Evolutionary conservation across 1,140 invertebrate genomes (phyloP), one percentile per base, ranked within the genome.

Genomic region (Drosophila mojavensis): DNA sequence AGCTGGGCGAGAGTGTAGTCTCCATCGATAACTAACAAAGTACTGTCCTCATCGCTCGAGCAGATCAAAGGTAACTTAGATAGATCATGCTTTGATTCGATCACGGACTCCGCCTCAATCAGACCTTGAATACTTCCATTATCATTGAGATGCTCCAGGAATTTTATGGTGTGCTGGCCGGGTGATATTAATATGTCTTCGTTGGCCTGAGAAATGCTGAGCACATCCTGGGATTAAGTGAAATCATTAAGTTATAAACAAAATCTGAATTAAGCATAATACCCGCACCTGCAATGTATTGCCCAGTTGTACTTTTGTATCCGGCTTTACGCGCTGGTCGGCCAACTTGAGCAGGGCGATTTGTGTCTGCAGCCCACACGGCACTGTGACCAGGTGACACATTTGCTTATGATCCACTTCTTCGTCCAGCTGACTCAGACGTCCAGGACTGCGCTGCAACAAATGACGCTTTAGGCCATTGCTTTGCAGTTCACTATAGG

Each of bases 331-430:
- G n/a, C 39, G 55, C 17, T 79, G 24, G 47, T 86, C 79, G 55
- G 93, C 86, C 75, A 93, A 83, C 48, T 92, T 79, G 10, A 95
- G 79, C 15, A 93, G 88, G 17, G 85, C 75, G 5, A 94, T 81
- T 33, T 94, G 93, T 30, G 94, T 88, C 13, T 93, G 83, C 4
- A 94, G 59, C 20, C 91, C 92, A 26, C 91, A 92, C 9, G 93
- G 93, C 39, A 93, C 84, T 80, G 93, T 93, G n/a, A 95, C 93
- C 61, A 94, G 85, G 81, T 93, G 93, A n/a, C 90, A 92, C 61
- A 72, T 66, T 67, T 39, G 63, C 59, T 73, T 73, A 6, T 73
- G 63, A 17, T 88, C 50, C 9, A 41, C 47, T 15, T 67, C 20
- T 5, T 65, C 36, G 2, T 33, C 9, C 5, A 41, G 11, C 11